Conservation (phyloP, 1,140 invertebrate genomes). For the Pachypeltis micranthus region DNA sequence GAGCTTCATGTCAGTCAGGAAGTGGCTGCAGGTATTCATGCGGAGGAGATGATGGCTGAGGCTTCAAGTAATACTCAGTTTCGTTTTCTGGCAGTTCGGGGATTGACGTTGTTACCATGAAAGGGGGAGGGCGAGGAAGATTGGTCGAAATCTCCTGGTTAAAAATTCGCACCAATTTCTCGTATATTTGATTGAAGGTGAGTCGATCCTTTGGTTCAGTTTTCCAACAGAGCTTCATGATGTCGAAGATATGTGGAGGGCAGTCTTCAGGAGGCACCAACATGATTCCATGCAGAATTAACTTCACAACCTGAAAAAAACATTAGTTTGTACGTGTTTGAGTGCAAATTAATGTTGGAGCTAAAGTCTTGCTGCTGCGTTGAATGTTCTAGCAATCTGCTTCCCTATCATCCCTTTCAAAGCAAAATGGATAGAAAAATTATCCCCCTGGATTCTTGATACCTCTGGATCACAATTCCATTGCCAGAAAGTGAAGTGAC, state of each 20-base stretch:
- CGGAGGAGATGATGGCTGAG: conserved; percentile 37
- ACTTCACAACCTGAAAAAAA: conserved; percentile 53
- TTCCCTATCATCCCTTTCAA: background rate
- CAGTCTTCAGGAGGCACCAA: conserved; percentile 70
- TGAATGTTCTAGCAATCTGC: background rate
- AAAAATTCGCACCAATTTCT: conserved; percentile 39
- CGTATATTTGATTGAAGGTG: conserved; percentile 57
- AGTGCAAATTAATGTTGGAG: too few species aligned
- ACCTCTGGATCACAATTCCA: background rate
- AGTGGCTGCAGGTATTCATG: conserved; percentile 43
- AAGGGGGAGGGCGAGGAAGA: conserved; percentile 1
- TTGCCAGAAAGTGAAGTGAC: too few species aligned
- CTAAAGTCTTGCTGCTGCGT: too few species aligned
- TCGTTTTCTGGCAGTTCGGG: conserved; percentile 37
- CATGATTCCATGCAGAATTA: conserved; percentile 72
- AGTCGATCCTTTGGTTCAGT: conserved; percentile 66
- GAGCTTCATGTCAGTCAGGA: conserved; percentile 30
- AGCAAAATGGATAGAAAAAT: background rate
- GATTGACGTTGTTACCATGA: conserved; percentile 24
- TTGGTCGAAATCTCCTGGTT: conserved; percentile 37
- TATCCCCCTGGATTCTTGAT: background rate
- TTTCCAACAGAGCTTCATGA: conserved; percentile 81
- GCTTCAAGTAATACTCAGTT: conserved; percentile 45
- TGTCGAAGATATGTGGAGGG: conserved; percentile 57
- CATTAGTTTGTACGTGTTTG: background rate